Evolutionary conservation across 1,140 invertebrate species (phyloP), one percentile per base, ranked within the genome.

Genomic region (Nymphalis io): DNA sequence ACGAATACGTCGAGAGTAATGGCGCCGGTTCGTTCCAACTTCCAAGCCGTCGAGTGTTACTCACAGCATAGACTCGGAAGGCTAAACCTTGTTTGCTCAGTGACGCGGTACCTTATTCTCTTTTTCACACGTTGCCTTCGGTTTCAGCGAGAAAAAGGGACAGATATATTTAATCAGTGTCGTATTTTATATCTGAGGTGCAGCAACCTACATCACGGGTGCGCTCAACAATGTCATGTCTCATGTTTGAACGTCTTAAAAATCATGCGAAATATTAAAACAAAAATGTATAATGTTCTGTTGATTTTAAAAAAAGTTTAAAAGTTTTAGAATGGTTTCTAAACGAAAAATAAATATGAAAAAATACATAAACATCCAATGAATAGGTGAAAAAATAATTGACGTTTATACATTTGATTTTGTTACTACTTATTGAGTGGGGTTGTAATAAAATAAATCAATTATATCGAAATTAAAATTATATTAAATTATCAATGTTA

Each of bases 171-270:
- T 13, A 60, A 64, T 72, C 71, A 59, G 62, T 58, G 38, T 60
- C 73, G 71, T 74, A 65, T 72, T 70, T 72, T 77, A 73, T 83
- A 87, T 84, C 83, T 88, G 85, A 78, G 73, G 81, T 86, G 86
- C 84, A 87, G 86, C 86, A 90, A 90, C 85, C 88, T 89, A 90
- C 87, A 88, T 87, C 85, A 85, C 78, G 84, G 83, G 84, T 84
- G 80, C 76, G 75, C 80, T 80, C 75, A 82, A 88, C 85, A 90
- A 87, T 88, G 85, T 90, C 81, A 87, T 79, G 76, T 84, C 80
- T 82, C 70, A 72, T 85, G 79, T 87, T 84, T 85, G 82, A 75
- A 82, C 71, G 77, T 80, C 81, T 84, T 65, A 77, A 84, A 85
- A 83, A 78, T 83, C 75, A 82, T 84, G 79, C 84, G 81, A 83